Evolutionary conservation across 1,140 invertebrate genomes (phyloP).

Genomic region (Myzus persicae): DNA sequence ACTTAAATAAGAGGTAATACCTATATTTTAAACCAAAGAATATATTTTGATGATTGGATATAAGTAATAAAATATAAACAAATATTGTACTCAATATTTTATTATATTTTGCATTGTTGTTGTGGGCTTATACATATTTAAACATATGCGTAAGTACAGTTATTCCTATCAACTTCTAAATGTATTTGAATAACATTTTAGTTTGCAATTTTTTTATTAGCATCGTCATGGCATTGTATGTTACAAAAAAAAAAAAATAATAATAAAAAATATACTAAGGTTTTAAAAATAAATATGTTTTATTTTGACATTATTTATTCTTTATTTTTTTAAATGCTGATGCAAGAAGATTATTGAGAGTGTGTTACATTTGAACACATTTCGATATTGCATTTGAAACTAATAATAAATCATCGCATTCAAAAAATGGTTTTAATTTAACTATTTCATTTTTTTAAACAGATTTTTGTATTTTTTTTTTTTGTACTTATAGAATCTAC

Average conservation of each 20-base stretch:
- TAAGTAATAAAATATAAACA: neutral
- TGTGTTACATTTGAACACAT: neutral
- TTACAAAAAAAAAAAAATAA: neutral
- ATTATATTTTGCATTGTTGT: no score
- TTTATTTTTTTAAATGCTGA: neutral
- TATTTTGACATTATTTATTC: neutral
- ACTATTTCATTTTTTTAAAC: neutral
- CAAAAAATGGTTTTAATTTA: neutral
- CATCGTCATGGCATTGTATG: neutral
- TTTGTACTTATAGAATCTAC: neutral
- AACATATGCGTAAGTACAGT: neutral
- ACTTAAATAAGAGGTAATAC: neutral
- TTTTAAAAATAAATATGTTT: neutral
- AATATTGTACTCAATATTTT: no score
- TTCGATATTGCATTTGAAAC: neutral
- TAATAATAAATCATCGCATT: neutral
- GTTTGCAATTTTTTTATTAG: neutral
- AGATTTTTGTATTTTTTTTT: neutral
- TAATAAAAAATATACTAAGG: neutral
- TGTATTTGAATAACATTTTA: neutral
- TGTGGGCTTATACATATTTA: neutral
- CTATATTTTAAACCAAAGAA: neutral
- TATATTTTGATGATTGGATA: no score
- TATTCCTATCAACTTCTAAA: neutral
- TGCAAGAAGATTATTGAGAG: neutral